Evolutionary conservation across 2,113 vertebrate genomes (phyloP).

Genomic region (Alethe castanea): DNA sequence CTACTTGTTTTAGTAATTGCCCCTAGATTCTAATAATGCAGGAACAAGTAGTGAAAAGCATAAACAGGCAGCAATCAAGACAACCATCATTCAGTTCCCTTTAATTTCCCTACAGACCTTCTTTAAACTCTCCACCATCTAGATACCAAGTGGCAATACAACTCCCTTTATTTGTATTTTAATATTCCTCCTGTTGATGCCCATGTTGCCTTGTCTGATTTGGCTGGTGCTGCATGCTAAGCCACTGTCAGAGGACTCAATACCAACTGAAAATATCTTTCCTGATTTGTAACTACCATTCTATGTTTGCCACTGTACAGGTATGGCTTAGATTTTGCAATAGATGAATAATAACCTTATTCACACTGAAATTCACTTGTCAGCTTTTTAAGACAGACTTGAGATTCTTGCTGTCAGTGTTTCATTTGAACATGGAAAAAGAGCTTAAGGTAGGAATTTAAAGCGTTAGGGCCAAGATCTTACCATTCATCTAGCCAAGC

Average conservation of each 20-base stretch:
- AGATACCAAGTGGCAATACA: not conserved
- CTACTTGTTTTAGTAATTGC: not conserved
- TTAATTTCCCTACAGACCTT: not conserved
- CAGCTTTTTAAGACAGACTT: not conserved
- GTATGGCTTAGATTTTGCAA: not conserved
- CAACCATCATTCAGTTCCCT: not conserved
- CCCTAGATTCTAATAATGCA: not conserved
- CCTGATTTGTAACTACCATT: not conserved
- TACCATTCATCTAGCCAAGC: not conserved
- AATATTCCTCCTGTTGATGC: not conserved
- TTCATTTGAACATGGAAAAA: not conserved
- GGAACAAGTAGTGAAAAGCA: not conserved
- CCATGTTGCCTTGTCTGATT: not conserved
- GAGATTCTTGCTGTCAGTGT: not conserved
- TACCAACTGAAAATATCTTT: not conserved
- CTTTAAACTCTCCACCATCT: not conserved
- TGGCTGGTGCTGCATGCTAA: not conserved
- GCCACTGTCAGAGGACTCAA: not conserved
- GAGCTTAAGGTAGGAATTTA: not conserved
- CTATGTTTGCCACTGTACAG: not conserved
- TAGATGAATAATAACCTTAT: not conserved
- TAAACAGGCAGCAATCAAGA: not conserved
- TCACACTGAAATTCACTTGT: not conserved
- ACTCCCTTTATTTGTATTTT: not conserved
- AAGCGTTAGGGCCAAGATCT: not conserved